A percentile compares a stretch with the other conserved stretches of the same genome.
These are phyloP conservation scores for Heliconius nattereri DNA, from an alignment of 1,140 invertebrate species.

Conservation along the genomic window DNA sequence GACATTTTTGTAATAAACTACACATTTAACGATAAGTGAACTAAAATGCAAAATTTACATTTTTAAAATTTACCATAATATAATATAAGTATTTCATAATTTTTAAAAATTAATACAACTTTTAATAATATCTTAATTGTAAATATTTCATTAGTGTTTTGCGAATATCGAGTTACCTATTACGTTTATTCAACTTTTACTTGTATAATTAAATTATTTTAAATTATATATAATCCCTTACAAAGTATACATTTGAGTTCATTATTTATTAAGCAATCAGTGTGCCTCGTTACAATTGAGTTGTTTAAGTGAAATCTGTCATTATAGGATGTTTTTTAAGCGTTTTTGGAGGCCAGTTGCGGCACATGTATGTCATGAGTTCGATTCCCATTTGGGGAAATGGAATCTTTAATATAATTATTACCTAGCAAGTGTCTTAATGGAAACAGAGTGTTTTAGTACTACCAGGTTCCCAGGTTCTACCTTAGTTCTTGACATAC, in stretches of 20 bases:
- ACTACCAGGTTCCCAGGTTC: no score
- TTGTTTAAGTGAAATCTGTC: conserved; percentile 1
- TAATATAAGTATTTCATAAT: neutral
- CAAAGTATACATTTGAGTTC: neutral
- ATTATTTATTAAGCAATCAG: conserved; percentile 2
- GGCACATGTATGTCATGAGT: neutral
- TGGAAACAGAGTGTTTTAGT: no score
- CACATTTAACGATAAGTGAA: neutral
- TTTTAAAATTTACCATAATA: neutral
- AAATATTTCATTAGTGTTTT: neutral
- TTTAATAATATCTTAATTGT: neutral
- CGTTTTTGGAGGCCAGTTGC: neutral
- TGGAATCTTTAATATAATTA: no score
- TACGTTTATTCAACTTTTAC: conserved; percentile 4
- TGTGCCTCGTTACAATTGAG: neutral
- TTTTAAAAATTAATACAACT: neutral
- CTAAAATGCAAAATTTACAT: neutral
- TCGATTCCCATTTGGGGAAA: neutral
- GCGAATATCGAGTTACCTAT: neutral
- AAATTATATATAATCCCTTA: neutral
- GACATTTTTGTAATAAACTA: conserved; percentile 3
- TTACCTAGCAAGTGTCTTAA: no score
- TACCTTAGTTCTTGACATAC: no score
- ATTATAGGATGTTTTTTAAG: neutral
- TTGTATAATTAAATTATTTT: conserved; percentile 7